Base-by-base conservation (phyloP, 35 echinoderm and acorn worm species). In the Patiria miniata region DNA sequence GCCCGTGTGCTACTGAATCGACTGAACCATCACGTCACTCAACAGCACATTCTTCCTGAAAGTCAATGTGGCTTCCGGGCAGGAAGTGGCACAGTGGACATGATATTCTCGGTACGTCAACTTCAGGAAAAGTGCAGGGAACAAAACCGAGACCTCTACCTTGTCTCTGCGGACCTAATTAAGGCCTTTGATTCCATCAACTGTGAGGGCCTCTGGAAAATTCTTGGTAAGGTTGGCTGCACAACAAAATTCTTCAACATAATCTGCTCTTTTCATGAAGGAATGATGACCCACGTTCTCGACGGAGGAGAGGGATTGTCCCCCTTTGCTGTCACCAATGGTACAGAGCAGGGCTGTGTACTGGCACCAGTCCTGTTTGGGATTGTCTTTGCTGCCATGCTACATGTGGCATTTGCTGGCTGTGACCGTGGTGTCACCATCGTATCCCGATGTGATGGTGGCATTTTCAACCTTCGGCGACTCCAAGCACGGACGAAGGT, bases 181-280 rank as follows among this genome's bases (percentile, higher is more conserved):
- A 86, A 86, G 60, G 56, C 85, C 0, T 87, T 87, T 78, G 85
- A 88, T 51, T 55, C 77, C 1, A 52, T 88, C 33, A 23, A 58
- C 26, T 0, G 42, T 38, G 32, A 81, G 37, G 53, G 26, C 4
- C 86, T 81, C 7, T 88, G 77, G 77, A 87, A 87, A 55, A 56
- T 87, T 37, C 85, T 87, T 40, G 12, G 7, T 19, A 56, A 55
- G 16, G 16, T 78, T 79, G 68, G 68, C 37, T 87, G 85, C 36
- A 61, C 68, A 38, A 39, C 18, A 12, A 87, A 87, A 52, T 79
- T 87, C 0, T 7, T 87, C 40, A 87, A 50, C 14, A 40, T 87
- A 36, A 21, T 79, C 2, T 1, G 30, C 21, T 44, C 42, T 44
- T 61, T 87, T n/a, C 55, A 87, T 68, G 85, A 87, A 4, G 1